Conservation (phyloP, 2,888 invertebrate species). For the Dascillus cervinus region DNA sequence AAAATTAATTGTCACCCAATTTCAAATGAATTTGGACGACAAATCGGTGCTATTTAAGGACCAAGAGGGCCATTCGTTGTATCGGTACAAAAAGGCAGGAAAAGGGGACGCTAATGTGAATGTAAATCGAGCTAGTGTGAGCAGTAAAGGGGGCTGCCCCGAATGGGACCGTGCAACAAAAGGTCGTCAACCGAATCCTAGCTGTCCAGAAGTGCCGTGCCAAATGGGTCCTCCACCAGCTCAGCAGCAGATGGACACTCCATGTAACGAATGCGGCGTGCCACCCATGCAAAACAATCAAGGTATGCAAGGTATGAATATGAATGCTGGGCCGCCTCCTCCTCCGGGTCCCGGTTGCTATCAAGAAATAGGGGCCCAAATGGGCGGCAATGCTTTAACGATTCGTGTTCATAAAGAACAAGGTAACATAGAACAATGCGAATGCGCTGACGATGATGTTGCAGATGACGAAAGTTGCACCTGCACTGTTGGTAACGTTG, state of each 20-base stretch:
- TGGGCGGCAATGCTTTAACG: conserved; percentile 58
- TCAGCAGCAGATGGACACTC: conserved; percentile 6
- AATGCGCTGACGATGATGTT: conserved; percentile 41
- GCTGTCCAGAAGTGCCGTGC: background rate
- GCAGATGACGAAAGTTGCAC: conserved; percentile 39
- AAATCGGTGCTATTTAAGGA: conserved; percentile 42
- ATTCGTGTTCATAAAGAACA: conserved; percentile 56
- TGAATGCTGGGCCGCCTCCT: too few species aligned
- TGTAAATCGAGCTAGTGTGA: background rate
- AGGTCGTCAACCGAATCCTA: background rate
- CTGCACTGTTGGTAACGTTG: conserved; percentile 33
- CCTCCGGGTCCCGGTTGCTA: conserved; percentile 39
- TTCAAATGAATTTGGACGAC: conserved; percentile 47
- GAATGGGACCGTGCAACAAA: too few species aligned
- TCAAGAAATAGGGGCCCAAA: conserved; percentile 59
- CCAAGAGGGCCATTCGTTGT: conserved; percentile 38
- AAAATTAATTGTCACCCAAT: conserved; percentile 56
- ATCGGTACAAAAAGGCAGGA: conserved; percentile 34
- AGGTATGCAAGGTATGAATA: background rate
- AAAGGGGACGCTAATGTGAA: background rate
- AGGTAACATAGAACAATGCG: conserved; percentile 42
- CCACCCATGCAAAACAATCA: background rate
- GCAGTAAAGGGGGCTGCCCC: background rate
- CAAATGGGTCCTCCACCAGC: conserved; percentile 1
- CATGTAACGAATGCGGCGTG: conserved; percentile 22